Evolutionary conservation across 2,113 vertebrate species (phyloP), one percentile per base, ranked within the genome.

Genomic region (Oceanites oceanicus): DNA sequence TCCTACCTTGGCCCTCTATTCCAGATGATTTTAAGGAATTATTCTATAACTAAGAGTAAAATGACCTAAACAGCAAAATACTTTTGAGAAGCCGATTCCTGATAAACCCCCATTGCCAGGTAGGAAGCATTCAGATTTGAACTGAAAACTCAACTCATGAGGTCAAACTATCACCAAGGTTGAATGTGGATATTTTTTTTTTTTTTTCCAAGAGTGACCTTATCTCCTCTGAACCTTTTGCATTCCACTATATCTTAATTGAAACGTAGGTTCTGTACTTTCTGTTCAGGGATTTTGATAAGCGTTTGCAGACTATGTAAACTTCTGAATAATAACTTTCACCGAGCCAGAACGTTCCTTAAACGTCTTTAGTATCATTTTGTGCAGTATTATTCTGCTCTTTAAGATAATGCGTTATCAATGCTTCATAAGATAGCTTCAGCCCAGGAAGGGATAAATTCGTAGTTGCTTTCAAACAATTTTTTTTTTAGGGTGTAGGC

Each of bases 261-360:
- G 97, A 98, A 98, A 97, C 32, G 98, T 97, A 98, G 98, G 98
- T 96, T 98, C 97, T 98, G 98, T 98, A 98, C 98, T 97, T 98
- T 98, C 94, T 97, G 97, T 93, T 96, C 97, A 98, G 98, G 97
- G 97, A 96, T 98, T 98, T 97, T 98, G 98, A 98, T 98, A 98
- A 98, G 97, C 98, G 94, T 97, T 98, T 96, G 94, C 96, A 97
- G 96, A 97, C 97, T 98, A 49, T 96, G 97, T 98, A 98, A 98
- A 98, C 98, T 98, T 98, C 88, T 96, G 93, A 98, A 98, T 97
- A 98, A 98, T 97, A 98, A 98, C 97, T 98, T 97, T 97, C 88
- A 97, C 85, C 1, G 52, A 98, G 96, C 93, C 95, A 97, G 96
- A 93, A 97, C 97, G 89, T 97, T 96, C 95, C 96, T 97, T 93